Conservation (phyloP, 2,888 invertebrate genomes). For the Euplexia lucipara region DNA sequence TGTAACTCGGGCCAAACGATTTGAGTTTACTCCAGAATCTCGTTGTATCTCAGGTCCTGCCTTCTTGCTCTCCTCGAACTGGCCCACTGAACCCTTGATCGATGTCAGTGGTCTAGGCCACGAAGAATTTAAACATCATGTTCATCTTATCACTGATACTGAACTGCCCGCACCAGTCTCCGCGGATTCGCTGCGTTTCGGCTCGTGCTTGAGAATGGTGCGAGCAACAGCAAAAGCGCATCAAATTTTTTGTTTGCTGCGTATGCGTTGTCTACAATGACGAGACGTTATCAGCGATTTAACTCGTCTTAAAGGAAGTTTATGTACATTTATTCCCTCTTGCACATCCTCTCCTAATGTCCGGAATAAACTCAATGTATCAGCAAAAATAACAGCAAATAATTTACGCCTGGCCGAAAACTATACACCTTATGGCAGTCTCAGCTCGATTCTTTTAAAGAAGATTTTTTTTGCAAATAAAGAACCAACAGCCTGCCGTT, state of each 20-base stretch:
- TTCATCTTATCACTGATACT: too few relatives aligned
- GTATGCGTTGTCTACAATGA: too few relatives aligned
- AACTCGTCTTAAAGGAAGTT: too few relatives aligned
- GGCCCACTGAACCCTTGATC: neutral
- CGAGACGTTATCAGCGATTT: too few relatives aligned
- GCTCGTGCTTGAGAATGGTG: conserved; percentile 1
- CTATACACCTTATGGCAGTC: neutral
- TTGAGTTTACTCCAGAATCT: neutral
- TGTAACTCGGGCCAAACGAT: neutral
- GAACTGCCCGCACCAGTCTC: too few relatives aligned
- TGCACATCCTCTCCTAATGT: too few relatives aligned
- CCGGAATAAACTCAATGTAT: neutral
- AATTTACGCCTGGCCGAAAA: conserved; percentile 1
- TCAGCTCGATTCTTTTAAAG: too few relatives aligned
- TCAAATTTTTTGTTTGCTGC: neutral
- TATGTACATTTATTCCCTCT: too few relatives aligned
- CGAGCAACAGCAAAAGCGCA: conserved; percentile 1
- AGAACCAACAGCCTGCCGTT: neutral
- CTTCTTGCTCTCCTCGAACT: neutral
- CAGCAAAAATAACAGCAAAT: too few relatives aligned
- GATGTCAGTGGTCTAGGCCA: neutral
- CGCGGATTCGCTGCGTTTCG: neutral
- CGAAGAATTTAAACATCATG: too few relatives aligned
- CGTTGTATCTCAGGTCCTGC: neutral
- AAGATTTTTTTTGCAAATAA: too few relatives aligned